These are phyloP conservation scores for Nycticryphes semicollaris DNA, from an alignment of 2,113 vertebrate genomes.

Conservation along the genomic window DNA sequence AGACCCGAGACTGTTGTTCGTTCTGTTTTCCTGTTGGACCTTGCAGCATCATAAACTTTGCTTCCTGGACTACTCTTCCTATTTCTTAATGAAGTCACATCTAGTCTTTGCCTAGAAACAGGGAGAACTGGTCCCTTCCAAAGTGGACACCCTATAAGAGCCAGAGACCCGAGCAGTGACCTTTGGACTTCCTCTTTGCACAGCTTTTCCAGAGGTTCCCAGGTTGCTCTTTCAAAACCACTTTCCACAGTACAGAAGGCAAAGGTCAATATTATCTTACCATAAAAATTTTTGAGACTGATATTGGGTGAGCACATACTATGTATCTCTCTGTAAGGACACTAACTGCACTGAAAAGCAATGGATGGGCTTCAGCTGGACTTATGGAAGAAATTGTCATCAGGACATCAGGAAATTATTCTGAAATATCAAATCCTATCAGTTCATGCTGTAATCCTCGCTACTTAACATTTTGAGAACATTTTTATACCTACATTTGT, in stretches of 20 bases:
- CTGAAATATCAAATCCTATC: neutral
- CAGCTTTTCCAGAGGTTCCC: neutral
- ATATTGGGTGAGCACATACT: neutral
- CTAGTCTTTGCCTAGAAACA: neutral
- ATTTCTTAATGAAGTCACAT: neutral
- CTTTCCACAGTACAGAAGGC: neutral
- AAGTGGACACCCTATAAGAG: neutral
- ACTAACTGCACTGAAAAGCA: neutral
- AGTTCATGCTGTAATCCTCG: neutral
- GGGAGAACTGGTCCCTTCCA: neutral
- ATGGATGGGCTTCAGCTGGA: neutral
- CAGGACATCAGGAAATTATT: neutral
- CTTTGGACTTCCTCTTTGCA: neutral
- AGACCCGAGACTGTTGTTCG: neutral
- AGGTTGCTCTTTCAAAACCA: neutral
- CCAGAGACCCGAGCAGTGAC: neutral
- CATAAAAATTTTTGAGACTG: neutral
- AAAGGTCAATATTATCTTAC: neutral
- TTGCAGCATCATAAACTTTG: neutral
- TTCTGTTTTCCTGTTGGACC: neutral
- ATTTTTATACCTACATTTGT: conserved; percentile 16
- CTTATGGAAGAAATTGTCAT: neutral
- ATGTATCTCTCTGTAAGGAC: neutral
- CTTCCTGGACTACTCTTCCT: neutral
- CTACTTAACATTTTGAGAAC: neutral